Conservation (phyloP, 2,797 vertebrate genomes). For the Urocyon cinereoargenteus region DNA sequence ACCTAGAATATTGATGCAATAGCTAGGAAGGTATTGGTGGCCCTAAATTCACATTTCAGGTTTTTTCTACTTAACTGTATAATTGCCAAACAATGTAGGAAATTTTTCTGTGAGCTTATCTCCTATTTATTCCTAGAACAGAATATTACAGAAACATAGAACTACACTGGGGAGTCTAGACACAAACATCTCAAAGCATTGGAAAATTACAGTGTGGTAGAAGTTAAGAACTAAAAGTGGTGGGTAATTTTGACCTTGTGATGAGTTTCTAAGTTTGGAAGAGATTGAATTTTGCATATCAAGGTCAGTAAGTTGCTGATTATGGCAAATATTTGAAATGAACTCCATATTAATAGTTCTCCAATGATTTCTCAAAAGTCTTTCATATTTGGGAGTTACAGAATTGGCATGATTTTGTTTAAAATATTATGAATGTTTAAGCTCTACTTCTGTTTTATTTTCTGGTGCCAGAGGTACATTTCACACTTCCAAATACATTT, state of each 20-base stretch:
- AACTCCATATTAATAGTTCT: neutral
- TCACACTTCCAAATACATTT: neutral
- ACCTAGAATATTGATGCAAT: neutral
- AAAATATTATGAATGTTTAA: neutral
- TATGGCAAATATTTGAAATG: neutral
- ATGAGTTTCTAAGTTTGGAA: neutral
- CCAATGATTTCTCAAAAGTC: neutral
- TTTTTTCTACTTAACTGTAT: conserved; percentile 1
- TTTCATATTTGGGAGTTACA: neutral
- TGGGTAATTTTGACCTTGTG: neutral
- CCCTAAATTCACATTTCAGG: conserved; percentile 16
- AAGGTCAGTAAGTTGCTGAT: neutral
- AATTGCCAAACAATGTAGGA: neutral
- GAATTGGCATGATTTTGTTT: neutral
- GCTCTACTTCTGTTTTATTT: neutral
- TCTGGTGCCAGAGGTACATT: neutral
- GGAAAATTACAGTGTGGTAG: conserved; percentile 14
- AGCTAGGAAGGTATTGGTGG: neutral
- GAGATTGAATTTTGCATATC: neutral
- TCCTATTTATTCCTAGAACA: conserved; percentile 18
- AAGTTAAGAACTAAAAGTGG: neutral
- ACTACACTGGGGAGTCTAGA: neutral
- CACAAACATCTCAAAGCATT: neutral
- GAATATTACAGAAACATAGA: neutral
- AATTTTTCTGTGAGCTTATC: neutral